Evolutionary conservation across 1,140 invertebrate species (phyloP), one percentile per base, ranked within the genome.

Genomic region (Cheumatopsyche charites): DNA sequence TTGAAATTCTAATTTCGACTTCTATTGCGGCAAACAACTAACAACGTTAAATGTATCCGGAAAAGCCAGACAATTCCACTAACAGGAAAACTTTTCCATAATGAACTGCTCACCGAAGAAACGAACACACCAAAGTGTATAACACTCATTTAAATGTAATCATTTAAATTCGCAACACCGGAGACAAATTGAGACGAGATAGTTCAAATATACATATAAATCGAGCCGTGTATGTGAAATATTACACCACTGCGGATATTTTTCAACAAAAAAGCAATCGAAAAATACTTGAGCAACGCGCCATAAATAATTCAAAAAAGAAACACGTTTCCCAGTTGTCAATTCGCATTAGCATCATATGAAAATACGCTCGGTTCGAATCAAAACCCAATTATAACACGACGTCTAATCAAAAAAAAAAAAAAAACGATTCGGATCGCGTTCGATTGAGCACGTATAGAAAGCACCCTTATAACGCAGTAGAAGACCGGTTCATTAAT

Each of bases 401-500:
- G 2, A n/a, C 43, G 12, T n/a, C n/a, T n/a, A 36, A 36, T 3
- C 29, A 36, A 36, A 3, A 36, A 36, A 36, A 36, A 36, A 36
- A 36, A 36, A 36, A 36, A 3, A 36, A 3, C 29, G 9, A 36
- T 4, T 36, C 9, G 29, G 3, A 36, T 36, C 29, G 29, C 29
- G 29, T 9, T 11, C 23, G 55, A 23, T 58, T 58, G 25, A 58
- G 25, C 23, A 58, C 55, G 55, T 25, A 19, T 58, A 9, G n/a
- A n/a, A 58, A 19, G 23, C 55, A 25, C 55, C 19, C 55, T 58
- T 58, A 17, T 11, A 19, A 58, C 55, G 21, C n/a, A n/a, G n/a
- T n/a, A 25, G 55, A 58, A 63, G 62, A 63, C 36, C 42, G 36
- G 47, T 43, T 73, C 72, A 70, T 69, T 73, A 69, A 73, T 73